phyloP scores from a whole-genome alignment of 2,797 vertebrate species.

The Enteromius afrohamiltoni region DNA sequence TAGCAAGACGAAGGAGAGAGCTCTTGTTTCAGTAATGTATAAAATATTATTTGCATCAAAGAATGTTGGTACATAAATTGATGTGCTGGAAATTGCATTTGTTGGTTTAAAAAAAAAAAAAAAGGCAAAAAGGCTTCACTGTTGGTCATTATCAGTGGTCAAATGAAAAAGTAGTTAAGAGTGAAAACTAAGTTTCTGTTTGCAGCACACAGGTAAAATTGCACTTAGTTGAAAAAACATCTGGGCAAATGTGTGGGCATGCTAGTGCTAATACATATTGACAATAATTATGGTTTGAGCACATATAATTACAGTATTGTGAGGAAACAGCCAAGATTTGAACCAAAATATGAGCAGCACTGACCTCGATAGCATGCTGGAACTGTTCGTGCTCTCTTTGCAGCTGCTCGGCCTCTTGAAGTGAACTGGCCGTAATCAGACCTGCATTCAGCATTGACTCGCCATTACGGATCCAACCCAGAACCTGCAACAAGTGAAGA shows the following conservation, averaged over 20 bases:
- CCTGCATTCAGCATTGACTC: slow-evolving; percentile 98
- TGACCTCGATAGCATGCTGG: slow-evolving; percentile 97
- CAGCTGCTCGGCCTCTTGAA: slow-evolving; percentile 96
- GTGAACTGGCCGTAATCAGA: slow-evolving; percentile 94
- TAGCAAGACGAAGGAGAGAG: not conserved
- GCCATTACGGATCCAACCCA: slow-evolving; percentile 98
- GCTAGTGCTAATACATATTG: not conserved
- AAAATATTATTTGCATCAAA: not conserved
- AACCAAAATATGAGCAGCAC: not conserved
- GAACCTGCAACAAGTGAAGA: slow-evolving; percentile 78
- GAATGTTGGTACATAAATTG: not conserved
- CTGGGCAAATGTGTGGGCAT: not conserved
- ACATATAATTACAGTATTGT: not conserved
- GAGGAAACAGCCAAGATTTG: not conserved
- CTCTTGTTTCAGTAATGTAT: not conserved
- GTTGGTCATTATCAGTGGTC: not conserved
- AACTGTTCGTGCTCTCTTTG: slow-evolving; percentile 98
- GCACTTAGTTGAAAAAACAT: not conserved
- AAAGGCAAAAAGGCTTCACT: not conserved
- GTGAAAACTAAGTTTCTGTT: no score
- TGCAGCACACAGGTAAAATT: not conserved
- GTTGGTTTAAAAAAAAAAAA: not conserved
- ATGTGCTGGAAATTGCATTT: not conserved
- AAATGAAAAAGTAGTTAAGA: not conserved
- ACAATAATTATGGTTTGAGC: slow-evolving; percentile 6